These are phyloP conservation scores for Nomada fabriciana DNA, from an alignment of 2,888 invertebrate species.

Conservation along the genomic window DNA sequence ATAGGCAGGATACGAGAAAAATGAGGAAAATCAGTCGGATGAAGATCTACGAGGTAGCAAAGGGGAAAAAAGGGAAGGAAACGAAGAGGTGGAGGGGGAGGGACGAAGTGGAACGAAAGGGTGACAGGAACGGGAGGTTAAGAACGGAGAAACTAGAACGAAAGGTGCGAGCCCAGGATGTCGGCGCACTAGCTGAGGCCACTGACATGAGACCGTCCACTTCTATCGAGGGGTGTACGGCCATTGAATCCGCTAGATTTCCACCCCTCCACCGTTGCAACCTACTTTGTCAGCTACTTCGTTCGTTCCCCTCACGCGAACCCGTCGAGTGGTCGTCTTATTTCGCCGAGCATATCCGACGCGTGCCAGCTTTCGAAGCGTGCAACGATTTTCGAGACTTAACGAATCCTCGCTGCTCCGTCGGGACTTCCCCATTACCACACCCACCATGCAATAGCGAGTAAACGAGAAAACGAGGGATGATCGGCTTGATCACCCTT, in stretches of 20 bases:
- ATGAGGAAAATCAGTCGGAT: slow-evolving; percentile 5
- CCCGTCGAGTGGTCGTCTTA: slow-evolving; percentile 51
- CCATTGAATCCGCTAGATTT: slow-evolving; percentile 68
- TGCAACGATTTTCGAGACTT: slow-evolving; percentile 25
- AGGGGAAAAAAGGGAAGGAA: neutral
- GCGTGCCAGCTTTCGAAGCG: slow-evolving; percentile 5
- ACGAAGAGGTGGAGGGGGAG: slow-evolving; percentile 18
- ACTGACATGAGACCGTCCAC: slow-evolving; percentile 77
- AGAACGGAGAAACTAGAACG: slow-evolving; percentile 54
- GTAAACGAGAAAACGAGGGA: neutral
- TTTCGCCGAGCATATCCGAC: slow-evolving; percentile 54
- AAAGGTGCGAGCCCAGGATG: slow-evolving; percentile 73
- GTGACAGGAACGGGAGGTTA: slow-evolving; percentile 58
- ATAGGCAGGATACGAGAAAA: slow-evolving; percentile 12
- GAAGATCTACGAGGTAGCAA: slow-evolving; percentile 28
- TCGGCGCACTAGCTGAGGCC: slow-evolving; percentile 76
- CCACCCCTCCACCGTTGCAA: slow-evolving; percentile 60
- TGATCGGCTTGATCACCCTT: neutral
- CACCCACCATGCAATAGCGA: neutral
- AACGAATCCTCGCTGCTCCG: slow-evolving; percentile 16
- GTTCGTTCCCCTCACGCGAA: slow-evolving; percentile 47
- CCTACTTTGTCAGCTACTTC: slow-evolving; percentile 74
- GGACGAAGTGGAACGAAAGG: slow-evolving; percentile 54
- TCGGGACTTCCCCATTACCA: neutral
- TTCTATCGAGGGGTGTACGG: slow-evolving; percentile 69